Base-by-base conservation (phyloP, 2,113 vertebrate genomes). In the Sinocyclocheilus anshuiensis region DNA sequence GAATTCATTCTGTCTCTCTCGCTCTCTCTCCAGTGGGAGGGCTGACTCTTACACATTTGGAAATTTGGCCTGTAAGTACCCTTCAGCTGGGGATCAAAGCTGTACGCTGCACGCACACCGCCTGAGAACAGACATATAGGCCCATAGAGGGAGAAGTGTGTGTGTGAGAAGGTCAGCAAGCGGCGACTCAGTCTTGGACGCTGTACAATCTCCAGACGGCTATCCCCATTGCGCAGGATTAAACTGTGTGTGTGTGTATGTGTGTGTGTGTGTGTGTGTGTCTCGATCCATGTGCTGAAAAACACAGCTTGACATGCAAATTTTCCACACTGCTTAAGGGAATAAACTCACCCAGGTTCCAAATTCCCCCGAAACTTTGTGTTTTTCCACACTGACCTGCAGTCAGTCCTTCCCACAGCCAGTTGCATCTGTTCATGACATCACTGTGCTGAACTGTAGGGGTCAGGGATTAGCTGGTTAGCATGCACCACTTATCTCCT, bases 21-120 rank as follows among this genome's bases (percentile, higher is more conserved):
- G 42, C 72, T 84, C 61, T 39, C 69, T 57, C 84, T 87, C 88
- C 86, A 89, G 88, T 65, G 81, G 79, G 83, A 79, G 78, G 77
- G 79, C 86, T 83, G 88, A 87, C 86, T 89, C 86, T 87, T 86
- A 87, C 86, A 55, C 86, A 89, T 84, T 77, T 89, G 88, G 86
- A 85, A 86, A 89, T 87, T 81, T 89, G 88, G 88, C 88, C 86
- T 77, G 74, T 87, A 84, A 89, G 88, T 89, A 84, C 86, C 83
- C 88, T 89, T 87, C 88, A 89, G 86, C 88, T 87, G 88, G 83
- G 86, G 88, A 89, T 89, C 86, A 89, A 89, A 89, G 88, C 86
- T 18, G 6, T n/a, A 50, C 16, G n/a, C 84, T 65, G 63, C 87
- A 61, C 57, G 81, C 48, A 87, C 57, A 81, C 76, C 8, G 53